Percentiles rank a stretch among this genome's conserved stretches.
Conservation (phyloP, 2,888 invertebrate genomes). For the Cryptocephalus primarius region DNA sequence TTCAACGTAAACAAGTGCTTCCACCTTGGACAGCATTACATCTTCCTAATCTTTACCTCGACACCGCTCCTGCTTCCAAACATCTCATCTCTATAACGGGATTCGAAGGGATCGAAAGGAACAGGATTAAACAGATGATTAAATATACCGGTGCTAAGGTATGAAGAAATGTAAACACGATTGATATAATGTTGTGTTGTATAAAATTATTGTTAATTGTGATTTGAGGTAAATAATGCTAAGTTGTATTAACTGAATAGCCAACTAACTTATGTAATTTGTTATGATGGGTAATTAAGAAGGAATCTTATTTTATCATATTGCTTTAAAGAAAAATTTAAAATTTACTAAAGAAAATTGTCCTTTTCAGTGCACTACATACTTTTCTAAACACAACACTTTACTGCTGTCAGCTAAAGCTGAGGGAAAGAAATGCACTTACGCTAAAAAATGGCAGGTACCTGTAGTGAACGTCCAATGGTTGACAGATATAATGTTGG, state of each 20-base stretch:
- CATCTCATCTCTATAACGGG: constrained; percentile 80
- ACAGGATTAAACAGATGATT: constrained; percentile 73
- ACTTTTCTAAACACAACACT: constrained; percentile 70
- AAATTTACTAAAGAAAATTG: background rate
- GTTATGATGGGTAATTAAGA: too few species aligned
- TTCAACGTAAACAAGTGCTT: constrained; percentile 70
- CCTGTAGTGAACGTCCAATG: constrained; percentile 88
- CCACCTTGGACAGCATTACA: constrained; percentile 94
- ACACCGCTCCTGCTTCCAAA: constrained; percentile 62
- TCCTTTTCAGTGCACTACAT: constrained; percentile 50
- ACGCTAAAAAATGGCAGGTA: constrained; percentile 85
- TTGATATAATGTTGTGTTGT: too few species aligned
- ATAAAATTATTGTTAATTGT: background rate
- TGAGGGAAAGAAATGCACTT: constrained; percentile 78
- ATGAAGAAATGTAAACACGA: too few species aligned
- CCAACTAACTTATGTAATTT: too few species aligned
- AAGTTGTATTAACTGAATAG: too few species aligned
- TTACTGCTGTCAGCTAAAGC: constrained; percentile 67
- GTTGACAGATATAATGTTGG: constrained; percentile 86
- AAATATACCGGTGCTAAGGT: constrained; percentile 78
- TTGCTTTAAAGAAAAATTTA: too few species aligned
- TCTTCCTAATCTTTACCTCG: constrained; percentile 55
- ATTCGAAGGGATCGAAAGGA: constrained; percentile 79
- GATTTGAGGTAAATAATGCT: too few species aligned
- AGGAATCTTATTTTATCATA: too few species aligned